Evolutionary conservation across 2,888 invertebrate genomes (phyloP), one percentile per base, ranked within the genome.

Genomic region (Luperina nickerlii): DNA sequence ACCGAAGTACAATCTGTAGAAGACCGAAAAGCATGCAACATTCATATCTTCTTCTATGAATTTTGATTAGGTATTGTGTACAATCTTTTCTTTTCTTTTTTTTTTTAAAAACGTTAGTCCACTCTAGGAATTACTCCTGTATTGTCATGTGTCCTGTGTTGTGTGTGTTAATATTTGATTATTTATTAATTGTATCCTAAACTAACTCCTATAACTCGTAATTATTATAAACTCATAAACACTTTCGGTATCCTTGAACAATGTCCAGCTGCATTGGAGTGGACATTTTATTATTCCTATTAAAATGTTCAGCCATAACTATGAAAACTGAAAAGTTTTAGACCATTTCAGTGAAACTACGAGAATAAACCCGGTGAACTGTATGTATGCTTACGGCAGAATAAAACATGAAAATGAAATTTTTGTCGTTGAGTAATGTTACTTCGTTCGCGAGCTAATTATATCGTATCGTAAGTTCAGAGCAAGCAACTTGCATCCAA

Each of bases 271-370:
- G 76, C 79, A 79, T 13, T 42, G 15, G 42, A 83, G 42, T 74
- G 70, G 54, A 57, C 62, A 65, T 67, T 85, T 76, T 74, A 84
- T 83, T 68, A 79, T 62, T 67, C 32, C 54, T 51, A 74, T 65
- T 72, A 76, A 79, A 85, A 76, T 83, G 38, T 72, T 69, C 54
- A 32, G 45, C 51, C 18, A 42, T 72, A 76, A 76, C 66, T 73
- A 62, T 42, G 13, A 75, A 63, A 63, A 32, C 63, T 63, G 32
- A 18, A 74, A 76, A 76, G 57, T 83, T 83, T 65, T 38, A 62
- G 66, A 74, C 74, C 20, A 74, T 74, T 68, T 62, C 57, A 57
- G 32, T 20, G 65, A 57, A 83, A 79, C 74, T 65, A 65, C 60
- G n/a, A 38, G 54, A 74, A 83, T 74, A 66, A 87, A 60, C 48